Base-by-base conservation (phyloP, 2,888 invertebrate species). In the Gonocerus acuteangulatus region DNA sequence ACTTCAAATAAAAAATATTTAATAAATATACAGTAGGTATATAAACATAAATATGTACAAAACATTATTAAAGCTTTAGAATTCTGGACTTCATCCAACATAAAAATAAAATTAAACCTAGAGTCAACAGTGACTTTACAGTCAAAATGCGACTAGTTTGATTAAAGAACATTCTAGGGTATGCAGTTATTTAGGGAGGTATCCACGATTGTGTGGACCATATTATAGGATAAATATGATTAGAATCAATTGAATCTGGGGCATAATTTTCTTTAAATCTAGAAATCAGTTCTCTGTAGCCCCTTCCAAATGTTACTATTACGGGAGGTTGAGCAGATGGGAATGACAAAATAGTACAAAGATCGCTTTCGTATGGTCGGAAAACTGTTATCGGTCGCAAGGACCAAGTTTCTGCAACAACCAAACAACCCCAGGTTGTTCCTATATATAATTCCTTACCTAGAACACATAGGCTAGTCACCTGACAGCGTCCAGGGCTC, bases 391-490 rank as follows among this genome's bases (percentile, higher is more conserved):
- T 84, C 0, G 95, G 95, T 2, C 89, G 78, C 68, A 95, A 79
- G 0, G 86, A 82, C 61, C 79, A 78, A 16, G 86, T 82, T 73
- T 94, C 93, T 0, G 92, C 90, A 4, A 95, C 87, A 57, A 96
- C 87, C 48, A 97, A 77, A 73, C 94, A 93, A 21, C 97, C 97
- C 87, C 92, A 90, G 6, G 92, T 91, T 1, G 96, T 96, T 48
- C 96, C 96, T 64, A 92, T 86, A 74, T 91, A 93, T 42, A 95
- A 76, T 70, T 86, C 84, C 27, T 82, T 80, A 32, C 81, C 80
- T 58, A 85, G 75, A 32, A 83, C 79, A 51, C 83, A 81, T 70
- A 90, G 73, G 69, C 86, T 81, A 66, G 85, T 82, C 63, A 90
- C 86, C 82, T 87, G 75, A 69, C 87, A 86, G 67, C 87, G 84